Base-by-base conservation (phyloP, 2,113 vertebrate species). In the Pedetes capensis region DNA sequence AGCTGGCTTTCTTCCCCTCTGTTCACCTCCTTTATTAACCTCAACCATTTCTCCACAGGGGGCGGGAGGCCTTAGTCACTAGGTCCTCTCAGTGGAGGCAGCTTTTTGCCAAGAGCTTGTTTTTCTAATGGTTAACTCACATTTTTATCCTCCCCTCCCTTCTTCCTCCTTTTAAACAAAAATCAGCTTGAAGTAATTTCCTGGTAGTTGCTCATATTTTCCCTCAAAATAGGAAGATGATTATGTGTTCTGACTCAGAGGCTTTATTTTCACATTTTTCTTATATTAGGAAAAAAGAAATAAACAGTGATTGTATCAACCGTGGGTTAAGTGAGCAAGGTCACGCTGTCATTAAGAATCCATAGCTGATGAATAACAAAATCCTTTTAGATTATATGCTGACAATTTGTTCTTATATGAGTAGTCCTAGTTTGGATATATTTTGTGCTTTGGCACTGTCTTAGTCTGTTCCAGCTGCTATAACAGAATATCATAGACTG, bases 111-210 rank as follows among this genome's bases (percentile, higher is more conserved):
- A 44, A 76, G 5, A 49, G 25, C 44, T 68, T 76, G 37, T 59
- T 94, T 68, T 78, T 29, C 29, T 68, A 76, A 86, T 51, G 34
- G 74, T 78, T 74, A 87, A 83, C 17, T 87, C 32, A 78, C 53
- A 63, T 51, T 82, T 85, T 81, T 75, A 25, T 71, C 79, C 42
- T 68, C 55, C 22, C 20, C 51, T 88, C 72, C 55, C 32, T 39
- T 64, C 42, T 2, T 91, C 66, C 76, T 81, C n/a, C n/a, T 92
- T 23, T 71, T 85, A 85, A 94, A 71, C 83, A 76, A 89, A 89
- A 86, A 69, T 10, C 42, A 85, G 29, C 81, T 32, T 49, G 27
- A 85, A 75, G 85, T 51, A 57, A 75, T 80, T 88, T 89, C 32
- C 71, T 86, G 47, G n/a, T 91, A 61, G 34, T 85, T 93, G 71